These are phyloP conservation scores for Cataglyphis hispanica DNA, from an alignment of 1,140 invertebrate species.

Conservation along the genomic window DNA sequence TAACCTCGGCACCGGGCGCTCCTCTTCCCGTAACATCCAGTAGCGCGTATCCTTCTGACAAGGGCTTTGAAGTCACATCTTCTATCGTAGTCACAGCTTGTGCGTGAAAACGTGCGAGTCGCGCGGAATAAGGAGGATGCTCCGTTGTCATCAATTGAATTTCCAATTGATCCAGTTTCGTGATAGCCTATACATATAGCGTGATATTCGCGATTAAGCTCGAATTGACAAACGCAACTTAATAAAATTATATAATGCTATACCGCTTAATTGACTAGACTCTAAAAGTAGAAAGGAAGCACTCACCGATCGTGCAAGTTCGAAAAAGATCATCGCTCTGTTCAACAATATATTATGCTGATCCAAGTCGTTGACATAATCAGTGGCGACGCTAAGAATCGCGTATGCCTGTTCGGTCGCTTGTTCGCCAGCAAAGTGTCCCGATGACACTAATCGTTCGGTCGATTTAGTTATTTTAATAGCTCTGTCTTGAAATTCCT, in stretches of 20 bases:
- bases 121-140: slow-evolving; percentile 88
- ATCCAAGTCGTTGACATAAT: slow-evolving; percentile 91
- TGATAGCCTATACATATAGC: slow-evolving; percentile 88
- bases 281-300: neutral
- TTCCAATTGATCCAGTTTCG: slow-evolving; percentile 92
- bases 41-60: slow-evolving; percentile 91
- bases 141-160: slow-evolving; percentile 91
- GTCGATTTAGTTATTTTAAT: slow-evolving; percentile 93
- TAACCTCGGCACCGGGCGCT: slow-evolving; percentile 89
- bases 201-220: slow-evolving; percentile 54
- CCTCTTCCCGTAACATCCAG: slow-evolving; percentile 90
- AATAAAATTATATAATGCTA: neutral
- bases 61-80: slow-evolving; percentile 89
- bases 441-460: slow-evolving; percentile 91
- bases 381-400: slow-evolving; percentile 91
- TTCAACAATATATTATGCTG: slow-evolving; percentile 90
- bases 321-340: slow-evolving; percentile 92
- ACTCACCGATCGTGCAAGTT: slow-evolving; percentile 90
- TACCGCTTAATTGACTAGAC: neutral
- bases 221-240: neutral
- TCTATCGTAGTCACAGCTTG: slow-evolving; percentile 89
- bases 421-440: slow-evolving; percentile 91
- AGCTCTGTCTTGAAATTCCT: slow-evolving; percentile 92
- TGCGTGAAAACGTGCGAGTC: slow-evolving; percentile 90
- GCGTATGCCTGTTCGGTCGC: slow-evolving; percentile 91